Conservation (phyloP, 2,888 invertebrate genomes). For the Cheilosia impressa region DNA sequence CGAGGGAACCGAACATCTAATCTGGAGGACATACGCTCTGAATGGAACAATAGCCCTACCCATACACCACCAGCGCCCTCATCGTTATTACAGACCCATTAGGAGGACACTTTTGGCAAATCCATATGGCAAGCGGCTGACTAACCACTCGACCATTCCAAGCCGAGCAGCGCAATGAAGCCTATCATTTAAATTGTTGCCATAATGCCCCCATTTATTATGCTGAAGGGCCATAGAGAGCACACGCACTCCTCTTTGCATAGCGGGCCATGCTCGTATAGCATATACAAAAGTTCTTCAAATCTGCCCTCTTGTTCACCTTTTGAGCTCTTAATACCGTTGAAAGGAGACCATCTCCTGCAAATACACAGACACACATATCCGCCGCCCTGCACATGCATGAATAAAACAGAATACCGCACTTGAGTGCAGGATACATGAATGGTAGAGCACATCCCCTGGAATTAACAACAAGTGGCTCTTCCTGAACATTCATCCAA, state of each 20-base stretch:
- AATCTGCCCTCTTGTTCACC: constrained; percentile 28
- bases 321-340: constrained; percentile 42
- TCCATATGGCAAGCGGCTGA: constrained; percentile 6
- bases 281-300: constrained; percentile 15
- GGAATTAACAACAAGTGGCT: constrained; percentile 63
- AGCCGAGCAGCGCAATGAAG: constrained; percentile 46
- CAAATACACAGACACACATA: background rate
- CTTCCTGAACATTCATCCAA: constrained; percentile 53
- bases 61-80: background rate
- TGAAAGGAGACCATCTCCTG: constrained; percentile 21
- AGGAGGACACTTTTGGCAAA: constrained; percentile 21
- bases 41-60: background rate
- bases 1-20: background rate
- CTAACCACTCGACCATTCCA: background rate
- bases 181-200: constrained; percentile 53
- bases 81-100: background rate
- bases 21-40: background rate
- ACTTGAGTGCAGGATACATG: constrained; percentile 49
- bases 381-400: background rate
- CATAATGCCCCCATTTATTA: constrained; percentile 40
- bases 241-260: constrained; percentile 28
- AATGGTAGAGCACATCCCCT: constrained; percentile 37
- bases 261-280: constrained; percentile 6
- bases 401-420: constrained; percentile 35
- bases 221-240: constrained; percentile 20